Evolutionary conservation across 2,797 vertebrate species (phyloP).

Genomic region (Chaenodraco wilsoni): DNA sequence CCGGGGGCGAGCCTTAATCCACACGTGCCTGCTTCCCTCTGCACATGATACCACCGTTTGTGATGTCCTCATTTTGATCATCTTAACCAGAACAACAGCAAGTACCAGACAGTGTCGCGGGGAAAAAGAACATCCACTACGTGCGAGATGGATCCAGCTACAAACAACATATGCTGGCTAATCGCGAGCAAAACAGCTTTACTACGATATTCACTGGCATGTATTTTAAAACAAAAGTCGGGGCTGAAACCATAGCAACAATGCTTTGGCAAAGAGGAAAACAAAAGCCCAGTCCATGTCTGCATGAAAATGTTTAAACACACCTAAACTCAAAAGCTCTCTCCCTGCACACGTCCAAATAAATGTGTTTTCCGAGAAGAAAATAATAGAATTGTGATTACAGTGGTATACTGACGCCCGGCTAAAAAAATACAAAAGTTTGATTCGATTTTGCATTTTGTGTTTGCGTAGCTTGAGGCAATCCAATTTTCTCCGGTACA

Average conservation of each 20-base stretch:
- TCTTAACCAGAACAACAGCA: constrained; percentile 41
- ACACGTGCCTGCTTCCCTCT: constrained; percentile 28
- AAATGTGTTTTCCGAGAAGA: constrained; percentile 22
- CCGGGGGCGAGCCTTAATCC: constrained; percentile 54
- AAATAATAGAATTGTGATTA: constrained; percentile 55
- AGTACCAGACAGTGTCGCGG: neutral
- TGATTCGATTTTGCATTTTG: constrained; percentile 65
- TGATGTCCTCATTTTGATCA: constrained; percentile 57
- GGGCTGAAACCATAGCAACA: constrained; percentile 69
- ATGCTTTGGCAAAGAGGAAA: constrained; percentile 33
- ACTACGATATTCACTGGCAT: constrained; percentile 22
- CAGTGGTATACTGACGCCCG: constrained; percentile 47
- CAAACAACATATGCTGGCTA: constrained; percentile 28
- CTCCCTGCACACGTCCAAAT: constrained; percentile 21
- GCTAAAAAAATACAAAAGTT: constrained; percentile 41
- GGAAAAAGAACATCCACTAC: constrained; percentile 26
- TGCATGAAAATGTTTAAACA: constrained; percentile 37
- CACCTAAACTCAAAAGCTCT: constrained; percentile 10
- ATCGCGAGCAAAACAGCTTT: constrained; percentile 31
- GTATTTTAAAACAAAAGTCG: constrained; percentile 48
- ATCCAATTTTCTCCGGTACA: constrained; percentile 44
- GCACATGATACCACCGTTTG: constrained; percentile 37
- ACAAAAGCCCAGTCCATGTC: constrained; percentile 45
- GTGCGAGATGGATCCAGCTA: constrained; percentile 18
- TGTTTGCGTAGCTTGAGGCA: constrained; percentile 57